These are phyloP conservation scores for Prorops nasuta DNA, from an alignment of 1,140 invertebrate species.

Conservation along the genomic window DNA sequence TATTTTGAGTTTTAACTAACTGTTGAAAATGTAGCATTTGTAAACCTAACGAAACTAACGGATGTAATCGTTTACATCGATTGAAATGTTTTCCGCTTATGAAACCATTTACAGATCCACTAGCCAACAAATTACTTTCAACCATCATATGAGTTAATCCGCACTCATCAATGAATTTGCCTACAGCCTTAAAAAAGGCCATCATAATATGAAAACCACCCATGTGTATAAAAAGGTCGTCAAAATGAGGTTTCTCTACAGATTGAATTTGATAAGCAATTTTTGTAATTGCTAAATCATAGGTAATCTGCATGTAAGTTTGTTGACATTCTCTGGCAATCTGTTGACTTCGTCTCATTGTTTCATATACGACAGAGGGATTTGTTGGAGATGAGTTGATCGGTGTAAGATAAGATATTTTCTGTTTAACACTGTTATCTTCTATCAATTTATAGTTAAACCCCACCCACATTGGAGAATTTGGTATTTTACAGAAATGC, in stretches of 20 bases:
- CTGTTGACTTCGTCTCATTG: constrained; percentile 10
- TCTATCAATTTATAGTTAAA: constrained; percentile 7
- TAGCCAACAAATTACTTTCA: constrained; percentile 34
- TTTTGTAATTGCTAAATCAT: constrained; percentile 4
- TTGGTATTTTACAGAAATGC: background rate
- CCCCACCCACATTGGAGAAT: constrained; percentile 13
- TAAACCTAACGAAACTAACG: constrained; percentile 25
- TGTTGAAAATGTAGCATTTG: constrained; percentile 22
- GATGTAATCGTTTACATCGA: constrained; percentile 22
- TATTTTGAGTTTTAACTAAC: constrained; percentile 19
- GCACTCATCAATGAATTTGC: constrained; percentile 24
- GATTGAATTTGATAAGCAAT: constrained; percentile 23
- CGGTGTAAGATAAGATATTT: constrained; percentile 18
- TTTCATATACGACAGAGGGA: constrained; percentile 15
- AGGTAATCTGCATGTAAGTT: constrained; percentile 34
- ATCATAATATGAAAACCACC: constrained; percentile 43
- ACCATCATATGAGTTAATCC: constrained; percentile 39
- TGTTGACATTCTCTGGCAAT: constrained; percentile 23
- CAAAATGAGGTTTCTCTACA: constrained; percentile 3
- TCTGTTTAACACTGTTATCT: constrained; percentile 5
- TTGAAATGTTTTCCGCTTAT: constrained; percentile 43
- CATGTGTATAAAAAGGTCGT: constrained; percentile 38
- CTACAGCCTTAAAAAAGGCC: constrained; percentile 36
- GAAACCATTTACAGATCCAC: constrained; percentile 22
- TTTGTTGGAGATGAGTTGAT: constrained; percentile 24